Conservation (phyloP, 2,888 invertebrate genomes). For the Furcula furcula region DNA sequence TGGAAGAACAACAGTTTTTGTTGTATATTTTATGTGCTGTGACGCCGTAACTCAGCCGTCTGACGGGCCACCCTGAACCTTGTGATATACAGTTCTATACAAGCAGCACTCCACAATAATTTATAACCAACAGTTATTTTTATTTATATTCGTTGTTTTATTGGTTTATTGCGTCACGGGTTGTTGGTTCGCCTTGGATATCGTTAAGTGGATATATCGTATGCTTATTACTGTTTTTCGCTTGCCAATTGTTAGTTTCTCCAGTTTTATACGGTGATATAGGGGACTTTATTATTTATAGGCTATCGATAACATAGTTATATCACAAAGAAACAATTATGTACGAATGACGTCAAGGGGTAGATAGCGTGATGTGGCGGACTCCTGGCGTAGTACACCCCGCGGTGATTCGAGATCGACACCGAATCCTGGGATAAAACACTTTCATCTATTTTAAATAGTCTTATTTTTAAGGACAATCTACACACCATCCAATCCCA, state of each 20-base stretch:
- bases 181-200: conserved; percentile 52
- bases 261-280: background rate
- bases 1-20: conserved; percentile 80
- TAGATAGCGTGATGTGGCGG: too few species aligned
- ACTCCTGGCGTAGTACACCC: too few species aligned
- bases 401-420: too few species aligned
- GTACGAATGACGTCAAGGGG: too few species aligned
- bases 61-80: conserved; percentile 70
- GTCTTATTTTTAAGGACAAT: too few species aligned
- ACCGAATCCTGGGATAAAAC: too few species aligned
- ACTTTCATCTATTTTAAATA: too few species aligned
- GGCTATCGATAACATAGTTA: background rate
- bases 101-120: conserved; percentile 54
- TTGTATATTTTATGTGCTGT: conserved; percentile 80
- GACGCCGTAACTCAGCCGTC: conserved; percentile 72
- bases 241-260: conserved; percentile 25
- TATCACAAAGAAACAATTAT: too few species aligned
- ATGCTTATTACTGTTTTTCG: conserved; percentile 39
- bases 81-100: conserved; percentile 57
- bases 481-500: too few species aligned
- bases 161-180: conserved; percentile 73
- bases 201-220: conserved; percentile 56
- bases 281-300: background rate
- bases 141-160: conserved; percentile 72
- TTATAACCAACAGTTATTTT: conserved; percentile 69